Evolutionary conservation across 2,797 vertebrate species (phyloP).

Genomic region (Arnoldichthys spilopterus): DNA sequence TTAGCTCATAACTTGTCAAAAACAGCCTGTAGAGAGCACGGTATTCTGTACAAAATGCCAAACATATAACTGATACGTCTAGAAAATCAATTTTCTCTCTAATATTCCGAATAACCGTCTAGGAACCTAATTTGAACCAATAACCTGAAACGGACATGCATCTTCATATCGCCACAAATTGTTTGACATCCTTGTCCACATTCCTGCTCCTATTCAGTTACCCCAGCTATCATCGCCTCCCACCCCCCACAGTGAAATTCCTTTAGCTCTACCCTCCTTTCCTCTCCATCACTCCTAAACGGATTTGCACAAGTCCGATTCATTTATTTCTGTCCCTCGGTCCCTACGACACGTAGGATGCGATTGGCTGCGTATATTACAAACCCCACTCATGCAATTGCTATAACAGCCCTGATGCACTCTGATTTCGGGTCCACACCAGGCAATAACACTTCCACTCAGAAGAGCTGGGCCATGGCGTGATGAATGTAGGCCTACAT

Average conservation of each 20-base stretch:
- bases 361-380: constrained; percentile 8
- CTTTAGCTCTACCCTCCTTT: constrained; percentile 37
- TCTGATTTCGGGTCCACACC: neutral
- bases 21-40: neutral
- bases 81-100: constrained; percentile 3
- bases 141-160: constrained; percentile 19
- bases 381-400: neutral
- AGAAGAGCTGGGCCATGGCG: constrained; percentile 5
- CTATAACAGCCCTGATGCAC: neutral
- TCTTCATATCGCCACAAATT: constrained; percentile 18
- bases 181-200: constrained; percentile 17
- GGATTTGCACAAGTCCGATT: constrained; percentile 40
- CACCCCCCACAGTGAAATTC: constrained; percentile 7
- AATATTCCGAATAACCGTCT: neutral
- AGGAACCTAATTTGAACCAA: neutral
- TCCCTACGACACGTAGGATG: constrained; percentile 11
- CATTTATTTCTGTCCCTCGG: constrained; percentile 32
- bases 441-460: constrained; percentile 27
- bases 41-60: neutral
- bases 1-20: neutral
- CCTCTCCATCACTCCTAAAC: constrained; percentile 41
- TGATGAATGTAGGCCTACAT: constrained; percentile 16
- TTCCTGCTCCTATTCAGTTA: constrained; percentile 38
- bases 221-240: constrained; percentile 32
- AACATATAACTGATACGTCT: neutral